phyloP scores from a whole-genome alignment of 2,888 invertebrate genomes.

The Ophion ventricosus region DNA sequence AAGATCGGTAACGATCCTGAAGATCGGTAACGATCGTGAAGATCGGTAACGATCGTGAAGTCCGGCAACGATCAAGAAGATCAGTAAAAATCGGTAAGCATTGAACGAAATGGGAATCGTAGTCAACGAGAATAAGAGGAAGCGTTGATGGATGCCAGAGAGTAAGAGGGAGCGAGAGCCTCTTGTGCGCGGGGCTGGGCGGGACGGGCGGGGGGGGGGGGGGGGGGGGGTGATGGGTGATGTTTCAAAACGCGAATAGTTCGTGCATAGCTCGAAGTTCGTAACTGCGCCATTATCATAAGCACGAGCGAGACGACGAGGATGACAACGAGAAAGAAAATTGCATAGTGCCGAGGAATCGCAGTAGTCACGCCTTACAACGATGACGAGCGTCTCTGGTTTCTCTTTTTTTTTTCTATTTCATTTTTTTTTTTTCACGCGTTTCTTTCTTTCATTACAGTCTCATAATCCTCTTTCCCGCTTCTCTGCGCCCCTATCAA shows the following conservation, averaged over 20 bases:
- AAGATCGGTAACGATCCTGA: neutral
- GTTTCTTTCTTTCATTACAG: neutral
- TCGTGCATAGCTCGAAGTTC: constrained; percentile 2
- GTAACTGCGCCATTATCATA: constrained; percentile 29
- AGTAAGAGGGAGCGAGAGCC: neutral
- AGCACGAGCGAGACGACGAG: constrained; percentile 25
- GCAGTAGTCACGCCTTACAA: constrained; percentile 55
- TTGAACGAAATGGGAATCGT: neutral
- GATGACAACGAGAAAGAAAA: constrained; percentile 58
- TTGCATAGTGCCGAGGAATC: constrained; percentile 56
- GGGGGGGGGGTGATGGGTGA: neutral
- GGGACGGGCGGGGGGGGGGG: neutral
- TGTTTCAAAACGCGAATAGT: constrained; percentile 18
- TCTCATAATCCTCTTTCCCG: constrained; percentile 14
- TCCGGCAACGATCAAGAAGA: neutral
- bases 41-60: neutral
- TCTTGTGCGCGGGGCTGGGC: no score
- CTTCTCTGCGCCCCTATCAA: neutral
- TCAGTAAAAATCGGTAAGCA: neutral
- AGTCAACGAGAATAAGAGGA: neutral
- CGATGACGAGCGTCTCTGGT: constrained; percentile 24
- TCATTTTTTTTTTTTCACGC: neutral
- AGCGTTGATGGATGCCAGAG: neutral
- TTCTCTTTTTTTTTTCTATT: constrained; percentile 13
- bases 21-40: neutral